These are phyloP conservation scores for Helicoverpa zea DNA, from an alignment of 1,140 invertebrate species.

Conservation along the genomic window DNA sequence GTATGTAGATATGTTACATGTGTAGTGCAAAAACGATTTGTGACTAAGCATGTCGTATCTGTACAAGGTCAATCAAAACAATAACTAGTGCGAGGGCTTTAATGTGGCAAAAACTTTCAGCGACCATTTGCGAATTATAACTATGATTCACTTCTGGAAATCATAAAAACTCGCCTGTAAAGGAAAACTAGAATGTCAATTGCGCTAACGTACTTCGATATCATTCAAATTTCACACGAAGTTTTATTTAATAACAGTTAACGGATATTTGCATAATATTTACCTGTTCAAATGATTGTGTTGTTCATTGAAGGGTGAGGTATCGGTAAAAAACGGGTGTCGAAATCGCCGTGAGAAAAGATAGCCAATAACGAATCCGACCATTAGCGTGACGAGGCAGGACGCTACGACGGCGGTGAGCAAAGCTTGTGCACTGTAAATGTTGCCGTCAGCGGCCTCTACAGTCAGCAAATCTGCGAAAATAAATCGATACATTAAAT, in stretches of 20 bases:
- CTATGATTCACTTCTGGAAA: slow-evolving; percentile 58
- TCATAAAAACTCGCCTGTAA: slow-evolving; percentile 62
- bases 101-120: slow-evolving; percentile 40
- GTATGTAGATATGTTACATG: slow-evolving; percentile 44
- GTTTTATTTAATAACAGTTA: slow-evolving; percentile 6
- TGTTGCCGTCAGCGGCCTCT: slow-evolving; percentile 88
- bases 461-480: slow-evolving; percentile 88
- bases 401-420: slow-evolving; percentile 93
- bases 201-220: slow-evolving; percentile 7
- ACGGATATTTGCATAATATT: neutral
- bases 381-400: slow-evolving; percentile 92
- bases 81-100: slow-evolving; percentile 38
- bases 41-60: slow-evolving; percentile 46
- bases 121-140: slow-evolving; percentile 47
- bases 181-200: slow-evolving; percentile 52
- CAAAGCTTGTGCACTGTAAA: slow-evolving; percentile 93
- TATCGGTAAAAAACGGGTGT: slow-evolving; percentile 90
- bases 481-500: neutral
- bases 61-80: slow-evolving; percentile 36
- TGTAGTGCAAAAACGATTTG: slow-evolving; percentile 44
- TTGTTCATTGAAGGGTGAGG: slow-evolving; percentile 91
- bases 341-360: slow-evolving; percentile 93
- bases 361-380: slow-evolving; percentile 94
- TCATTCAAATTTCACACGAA: neutral
- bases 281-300: slow-evolving; percentile 86